Evolutionary conservation across 2,797 vertebrate genomes (phyloP), one percentile per base, ranked within the genome.

Genomic region (Coregonus suidteri): DNA sequence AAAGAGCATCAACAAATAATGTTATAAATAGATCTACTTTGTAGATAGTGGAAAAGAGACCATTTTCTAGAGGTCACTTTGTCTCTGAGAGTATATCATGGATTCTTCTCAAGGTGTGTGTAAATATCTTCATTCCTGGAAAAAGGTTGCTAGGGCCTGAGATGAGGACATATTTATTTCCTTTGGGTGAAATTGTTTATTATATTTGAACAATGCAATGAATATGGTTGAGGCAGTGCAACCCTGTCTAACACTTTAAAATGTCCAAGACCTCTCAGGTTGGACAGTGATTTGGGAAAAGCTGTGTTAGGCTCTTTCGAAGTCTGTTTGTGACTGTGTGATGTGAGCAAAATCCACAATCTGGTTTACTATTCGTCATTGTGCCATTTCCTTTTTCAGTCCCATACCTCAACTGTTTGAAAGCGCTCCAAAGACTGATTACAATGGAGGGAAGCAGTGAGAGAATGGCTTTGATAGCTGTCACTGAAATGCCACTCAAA

Each of bases 381-480:
- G 56, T 76, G 52, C n/a, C 56, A 72, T 18, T 51, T 30, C 6
- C 52, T 69, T 56, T 68, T n/a, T 54, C 20, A 30, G 16, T 75
- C 73, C 77, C 51, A 71, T 5, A 69, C 16, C 71, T 34, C 52
- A 73, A 54, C 53, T n/a, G 14, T 13, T 41, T 62, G 51, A 68
- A 37, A 69, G 14, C 1, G 18, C 13, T 31, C 25, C 13, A 20
- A 37, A 67, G 14, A 69, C 73, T 51, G 47, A 71, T 51, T 20
- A 52, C n/a, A 14, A 7, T 64, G 54, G 25, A 65, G 20, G 56
- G 7, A 14, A 25, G 47, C 70, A 74, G 35, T 13, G 3, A 75
- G 13, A 59, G 6, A 56, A 53, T 56, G 52, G 65, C 51, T 47
- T 70, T 70, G 34, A 34, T 76, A 53, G 66, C 52, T 73, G 52